phyloP scores from a whole-genome alignment of 1,140 invertebrate species.

The Chironomus tepperi region DNA sequence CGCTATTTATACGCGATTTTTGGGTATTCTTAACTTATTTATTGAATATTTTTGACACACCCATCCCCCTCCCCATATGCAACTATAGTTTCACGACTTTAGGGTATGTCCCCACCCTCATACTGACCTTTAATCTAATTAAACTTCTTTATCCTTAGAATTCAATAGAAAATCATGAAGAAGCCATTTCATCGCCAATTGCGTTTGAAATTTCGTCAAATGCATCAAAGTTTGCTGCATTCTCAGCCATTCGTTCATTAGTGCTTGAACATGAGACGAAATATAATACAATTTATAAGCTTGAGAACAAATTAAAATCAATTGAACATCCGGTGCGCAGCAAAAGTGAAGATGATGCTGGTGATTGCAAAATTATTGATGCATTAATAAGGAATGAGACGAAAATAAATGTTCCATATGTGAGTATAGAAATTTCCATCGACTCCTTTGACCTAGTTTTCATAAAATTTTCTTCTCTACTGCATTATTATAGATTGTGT shows the following conservation, averaged over 20 bases:
- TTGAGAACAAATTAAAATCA: slow-evolving; percentile 10
- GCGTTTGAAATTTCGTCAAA: slow-evolving; percentile 37
- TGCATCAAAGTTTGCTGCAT: slow-evolving; percentile 40
- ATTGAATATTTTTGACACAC: no score
- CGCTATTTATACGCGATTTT: no score
- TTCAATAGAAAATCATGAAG: neutral
- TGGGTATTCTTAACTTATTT: no score
- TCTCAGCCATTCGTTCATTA: slow-evolving; percentile 37
- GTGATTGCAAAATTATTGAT: slow-evolving; percentile 31
- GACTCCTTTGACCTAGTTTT: neutral
- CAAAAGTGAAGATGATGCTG: slow-evolving; percentile 25
- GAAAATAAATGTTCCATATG: slow-evolving; percentile 33
- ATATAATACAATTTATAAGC: slow-evolving; percentile 34
- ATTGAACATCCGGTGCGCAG: slow-evolving; percentile 15
- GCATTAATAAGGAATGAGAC: slow-evolving; percentile 33
- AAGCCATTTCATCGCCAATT: neutral
- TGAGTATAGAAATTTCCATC: neutral
- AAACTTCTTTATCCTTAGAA: neutral
- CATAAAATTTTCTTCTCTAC: neutral
- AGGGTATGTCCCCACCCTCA: no score
- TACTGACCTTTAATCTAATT: no score
- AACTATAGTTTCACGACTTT: no score
- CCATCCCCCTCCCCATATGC: no score
- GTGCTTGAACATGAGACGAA: slow-evolving; percentile 38
- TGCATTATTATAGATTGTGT: slow-evolving; percentile 60